Percentiles rank a stretch among this genome's conserved stretches.
phyloP scores from a whole-genome alignment of 2,888 invertebrate genomes.

The Melipona bicolor region DNA sequence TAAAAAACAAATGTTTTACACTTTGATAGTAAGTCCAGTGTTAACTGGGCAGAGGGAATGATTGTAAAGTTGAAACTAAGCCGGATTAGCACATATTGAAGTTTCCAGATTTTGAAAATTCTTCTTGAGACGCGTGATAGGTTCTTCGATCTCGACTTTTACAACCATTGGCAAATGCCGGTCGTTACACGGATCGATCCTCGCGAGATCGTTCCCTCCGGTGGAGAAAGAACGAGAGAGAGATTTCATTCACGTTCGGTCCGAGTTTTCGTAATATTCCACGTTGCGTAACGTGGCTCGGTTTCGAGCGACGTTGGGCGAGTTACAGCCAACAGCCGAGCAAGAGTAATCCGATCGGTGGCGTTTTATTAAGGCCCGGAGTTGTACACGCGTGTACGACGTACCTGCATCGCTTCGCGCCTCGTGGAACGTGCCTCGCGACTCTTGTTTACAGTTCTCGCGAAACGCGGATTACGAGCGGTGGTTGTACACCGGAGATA shows the following conservation, averaged over 20 bases:
- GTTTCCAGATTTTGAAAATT: too few species aligned
- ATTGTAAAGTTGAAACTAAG: too few species aligned
- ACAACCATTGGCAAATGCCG: neutral
- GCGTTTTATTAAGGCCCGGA: constrained; percentile 56
- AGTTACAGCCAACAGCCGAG: constrained; percentile 34
- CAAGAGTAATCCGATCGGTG: constrained; percentile 59
- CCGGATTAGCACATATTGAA: too few species aligned
- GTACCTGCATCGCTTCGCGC: constrained; percentile 45
- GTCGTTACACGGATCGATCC: neutral
- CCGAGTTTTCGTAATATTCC: constrained; percentile 37
- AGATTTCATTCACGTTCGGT: constrained; percentile 16
- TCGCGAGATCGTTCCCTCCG: constrained; percentile 2
- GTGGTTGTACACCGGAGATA: constrained; percentile 22
- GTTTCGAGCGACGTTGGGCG: constrained; percentile 51
- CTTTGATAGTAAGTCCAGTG: too few species aligned
- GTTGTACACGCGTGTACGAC: constrained; percentile 7
- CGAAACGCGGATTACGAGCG: constrained; percentile 45
- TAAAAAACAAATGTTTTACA: too few species aligned
- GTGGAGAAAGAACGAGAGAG: neutral
- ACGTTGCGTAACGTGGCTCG: constrained; percentile 39
- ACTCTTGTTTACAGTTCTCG: constrained; percentile 62
- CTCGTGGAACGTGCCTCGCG: constrained; percentile 58
- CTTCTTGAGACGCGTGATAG: too few species aligned
- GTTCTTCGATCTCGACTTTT: neutral
- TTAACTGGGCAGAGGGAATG: too few species aligned